phyloP scores from a whole-genome alignment of 2,113 vertebrate species.

The Scopus umbretta region DNA sequence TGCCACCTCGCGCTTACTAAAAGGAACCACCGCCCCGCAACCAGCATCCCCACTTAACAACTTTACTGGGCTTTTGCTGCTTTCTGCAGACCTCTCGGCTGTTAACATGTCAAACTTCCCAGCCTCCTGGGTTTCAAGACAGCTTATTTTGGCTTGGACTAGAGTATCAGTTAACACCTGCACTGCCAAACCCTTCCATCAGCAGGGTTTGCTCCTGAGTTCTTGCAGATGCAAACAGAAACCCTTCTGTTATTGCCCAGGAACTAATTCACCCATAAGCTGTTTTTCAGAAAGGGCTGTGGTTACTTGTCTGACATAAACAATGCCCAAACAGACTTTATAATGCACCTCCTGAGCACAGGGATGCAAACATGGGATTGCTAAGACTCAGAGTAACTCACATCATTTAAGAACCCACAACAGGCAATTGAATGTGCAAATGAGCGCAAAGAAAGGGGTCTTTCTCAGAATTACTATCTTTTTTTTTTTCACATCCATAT shows the following conservation, averaged over 20 bases:
- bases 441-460: neutral
- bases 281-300: neutral
- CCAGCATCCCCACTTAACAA: too few relatives aligned
- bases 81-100: too few relatives aligned
- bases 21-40: too few relatives aligned
- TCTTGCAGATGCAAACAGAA: neutral
- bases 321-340: neutral
- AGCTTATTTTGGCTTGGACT: too few relatives aligned
- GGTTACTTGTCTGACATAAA: neutral
- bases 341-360: neutral
- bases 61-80: too few relatives aligned
- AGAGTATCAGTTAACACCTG: too few relatives aligned
- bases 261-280: neutral
- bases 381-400: neutral
- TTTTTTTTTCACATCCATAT: neutral
- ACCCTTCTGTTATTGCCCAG: neutral
- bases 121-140: too few relatives aligned
- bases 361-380: neutral
- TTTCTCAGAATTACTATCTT: neutral
- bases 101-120: too few relatives aligned
- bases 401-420: neutral
- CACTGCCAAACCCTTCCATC: neutral
- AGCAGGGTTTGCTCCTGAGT: neutral
- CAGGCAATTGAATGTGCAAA: neutral
- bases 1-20: too few relatives aligned